A percentile compares a stretch with the other conserved stretches of the same genome.
These are phyloP conservation scores for Phymastichus coffea DNA, from an alignment of 1,140 invertebrate species.

Conservation along the genomic window DNA sequence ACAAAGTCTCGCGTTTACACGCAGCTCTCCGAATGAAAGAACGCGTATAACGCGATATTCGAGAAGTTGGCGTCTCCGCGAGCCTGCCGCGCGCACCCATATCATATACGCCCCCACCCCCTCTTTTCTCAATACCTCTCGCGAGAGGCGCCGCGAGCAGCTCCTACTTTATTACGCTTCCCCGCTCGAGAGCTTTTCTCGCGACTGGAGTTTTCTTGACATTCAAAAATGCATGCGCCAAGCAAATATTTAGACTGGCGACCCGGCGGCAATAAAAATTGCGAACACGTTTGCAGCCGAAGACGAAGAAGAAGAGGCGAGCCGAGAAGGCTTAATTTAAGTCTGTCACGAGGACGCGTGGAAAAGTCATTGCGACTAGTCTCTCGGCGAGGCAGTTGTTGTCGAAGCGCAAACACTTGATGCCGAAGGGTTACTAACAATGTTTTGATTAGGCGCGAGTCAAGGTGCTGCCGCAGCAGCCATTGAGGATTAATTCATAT, in stretches of 20 bases:
- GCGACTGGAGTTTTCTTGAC: too few relatives aligned
- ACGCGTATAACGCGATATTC: not conserved
- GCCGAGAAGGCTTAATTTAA: constrained; percentile 24
- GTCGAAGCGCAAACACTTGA: constrained; percentile 20
- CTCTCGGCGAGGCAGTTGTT: not conserved
- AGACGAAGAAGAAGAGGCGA: too few relatives aligned
- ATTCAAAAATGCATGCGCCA: too few relatives aligned
- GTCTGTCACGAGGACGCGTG: not conserved
- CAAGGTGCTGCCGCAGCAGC: not conserved
- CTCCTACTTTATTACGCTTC: too few relatives aligned
- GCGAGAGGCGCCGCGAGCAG: too few relatives aligned
- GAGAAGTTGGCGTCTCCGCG: too few relatives aligned
- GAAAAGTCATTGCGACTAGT: constrained; percentile 18
- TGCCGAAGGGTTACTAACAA: constrained; percentile 25
- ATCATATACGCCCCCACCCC: not conserved
- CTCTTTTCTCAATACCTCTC: constrained; percentile 10
- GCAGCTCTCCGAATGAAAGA: not conserved
- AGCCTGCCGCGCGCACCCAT: too few relatives aligned
- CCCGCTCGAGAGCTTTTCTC: too few relatives aligned
- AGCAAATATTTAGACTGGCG: too few relatives aligned
- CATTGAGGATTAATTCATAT: constrained; percentile 19
- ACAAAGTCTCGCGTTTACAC: not conserved
- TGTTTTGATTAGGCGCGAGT: constrained; percentile 19
- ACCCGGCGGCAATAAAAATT: too few relatives aligned
- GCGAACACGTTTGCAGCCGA: too few relatives aligned